Conservation (phyloP, 2,113 vertebrate genomes). For the Gila orcuttii region DNA sequence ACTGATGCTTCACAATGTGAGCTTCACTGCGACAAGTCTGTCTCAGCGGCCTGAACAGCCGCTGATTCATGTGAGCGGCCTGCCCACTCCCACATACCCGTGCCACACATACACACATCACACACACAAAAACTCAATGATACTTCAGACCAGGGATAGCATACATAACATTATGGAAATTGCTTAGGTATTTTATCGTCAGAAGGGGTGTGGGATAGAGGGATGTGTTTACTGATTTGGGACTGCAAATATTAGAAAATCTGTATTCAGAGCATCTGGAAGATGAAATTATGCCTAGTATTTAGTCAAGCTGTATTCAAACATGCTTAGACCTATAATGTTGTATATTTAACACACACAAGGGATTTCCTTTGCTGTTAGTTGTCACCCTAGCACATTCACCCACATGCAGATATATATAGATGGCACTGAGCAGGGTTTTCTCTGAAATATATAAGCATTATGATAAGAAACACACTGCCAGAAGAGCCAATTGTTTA, state of each 20-base stretch:
- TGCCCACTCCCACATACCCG: constrained; percentile 50
- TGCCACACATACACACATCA: background rate
- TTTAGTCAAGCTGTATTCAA: background rate
- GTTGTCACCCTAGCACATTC: background rate
- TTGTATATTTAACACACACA: background rate
- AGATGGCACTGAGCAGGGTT: background rate
- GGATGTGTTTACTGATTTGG: background rate
- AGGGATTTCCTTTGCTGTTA: background rate
- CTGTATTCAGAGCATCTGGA: background rate
- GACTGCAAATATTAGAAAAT: background rate
- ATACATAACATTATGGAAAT: background rate
- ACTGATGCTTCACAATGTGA: constrained; percentile 63
- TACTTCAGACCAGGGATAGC: background rate
- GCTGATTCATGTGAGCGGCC: constrained; percentile 72
- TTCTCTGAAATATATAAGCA: background rate
- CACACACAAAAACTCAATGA: background rate
- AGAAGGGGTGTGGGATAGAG: background rate
- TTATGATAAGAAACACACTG: background rate
- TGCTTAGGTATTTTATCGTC: background rate
- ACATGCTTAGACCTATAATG: background rate
- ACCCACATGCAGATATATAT: background rate
- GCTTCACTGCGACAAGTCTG: constrained; percentile 67
- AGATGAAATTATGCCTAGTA: background rate
- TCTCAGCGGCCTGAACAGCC: constrained; percentile 53
- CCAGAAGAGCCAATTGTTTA: background rate